Evolutionary conservation across 2,797 vertebrate species (phyloP).

Genomic region (Malurus splendens): DNA sequence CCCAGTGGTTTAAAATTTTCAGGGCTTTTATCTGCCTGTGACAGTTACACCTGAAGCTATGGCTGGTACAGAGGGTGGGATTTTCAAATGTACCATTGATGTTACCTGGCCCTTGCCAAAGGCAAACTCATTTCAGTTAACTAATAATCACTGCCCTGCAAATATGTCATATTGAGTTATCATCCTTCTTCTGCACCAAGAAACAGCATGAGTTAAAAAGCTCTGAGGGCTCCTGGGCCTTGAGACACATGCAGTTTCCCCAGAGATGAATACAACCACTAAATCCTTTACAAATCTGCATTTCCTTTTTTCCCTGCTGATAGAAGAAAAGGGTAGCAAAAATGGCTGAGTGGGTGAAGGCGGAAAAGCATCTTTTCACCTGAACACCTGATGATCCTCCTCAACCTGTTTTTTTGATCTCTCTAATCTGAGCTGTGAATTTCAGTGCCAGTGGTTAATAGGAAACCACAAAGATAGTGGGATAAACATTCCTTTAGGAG

Average conservation of each 20-base stretch:
- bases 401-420: neutral
- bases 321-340: neutral
- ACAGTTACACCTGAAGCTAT: neutral
- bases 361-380: neutral
- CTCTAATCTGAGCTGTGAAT: neutral
- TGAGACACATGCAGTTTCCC: neutral
- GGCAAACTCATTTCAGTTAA: neutral
- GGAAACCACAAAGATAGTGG: neutral
- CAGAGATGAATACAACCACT: neutral
- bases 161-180: neutral
- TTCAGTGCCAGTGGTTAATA: neutral
- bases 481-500: neutral
- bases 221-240: neutral
- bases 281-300: neutral
- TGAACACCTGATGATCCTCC: neutral
- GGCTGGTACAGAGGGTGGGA: neutral
- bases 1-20: neutral
- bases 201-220: slow-evolving; percentile 2
- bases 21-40: neutral
- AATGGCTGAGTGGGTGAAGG: neutral
- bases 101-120: neutral
- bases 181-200: neutral
- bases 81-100: neutral
- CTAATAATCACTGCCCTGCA: neutral
- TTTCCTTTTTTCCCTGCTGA: neutral